Evolutionary conservation across 2,797 vertebrate species (phyloP).

Genomic region (Peromyscus nudipes): DNA sequence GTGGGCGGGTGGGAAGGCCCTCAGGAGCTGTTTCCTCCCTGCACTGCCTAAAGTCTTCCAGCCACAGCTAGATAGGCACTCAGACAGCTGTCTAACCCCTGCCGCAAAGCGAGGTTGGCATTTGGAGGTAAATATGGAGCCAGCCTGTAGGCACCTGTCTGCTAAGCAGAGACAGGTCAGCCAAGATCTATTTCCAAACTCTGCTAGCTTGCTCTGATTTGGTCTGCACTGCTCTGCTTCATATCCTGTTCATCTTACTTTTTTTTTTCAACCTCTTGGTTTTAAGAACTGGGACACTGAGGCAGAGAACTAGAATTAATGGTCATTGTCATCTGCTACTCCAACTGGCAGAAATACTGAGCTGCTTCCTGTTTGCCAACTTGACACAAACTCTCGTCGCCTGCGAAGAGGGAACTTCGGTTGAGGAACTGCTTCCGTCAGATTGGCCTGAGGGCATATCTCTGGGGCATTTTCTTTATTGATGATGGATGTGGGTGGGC

Average conservation of each 20-base stretch:
- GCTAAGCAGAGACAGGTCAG: accelerated
- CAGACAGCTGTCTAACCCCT: not conserved
- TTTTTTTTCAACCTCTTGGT: not conserved
- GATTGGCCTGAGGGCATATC: not conserved
- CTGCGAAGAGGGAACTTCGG: not conserved
- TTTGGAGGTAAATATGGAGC: not conserved
- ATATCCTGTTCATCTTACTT: not conserved
- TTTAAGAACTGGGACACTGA: not conserved
- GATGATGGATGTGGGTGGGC: not conserved
- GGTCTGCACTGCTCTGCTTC: no score
- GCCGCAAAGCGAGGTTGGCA: accelerated
- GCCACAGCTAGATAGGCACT: not conserved
- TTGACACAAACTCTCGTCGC: not conserved
- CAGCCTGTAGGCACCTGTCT: no score
- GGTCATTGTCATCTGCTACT: not conserved
- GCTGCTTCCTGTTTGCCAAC: not conserved
- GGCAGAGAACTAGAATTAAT: not conserved
- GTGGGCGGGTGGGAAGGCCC: not conserved
- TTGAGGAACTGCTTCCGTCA: not conserved
- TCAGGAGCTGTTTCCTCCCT: not conserved
- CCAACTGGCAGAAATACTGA: not conserved
- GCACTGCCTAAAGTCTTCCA: no score
- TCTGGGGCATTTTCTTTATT: not conserved
- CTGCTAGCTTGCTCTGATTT: not conserved
- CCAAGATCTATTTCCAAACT: not conserved